These are phyloP conservation scores for Tyto alba DNA, from an alignment of 2,113 vertebrate species.

Conservation along the genomic window DNA sequence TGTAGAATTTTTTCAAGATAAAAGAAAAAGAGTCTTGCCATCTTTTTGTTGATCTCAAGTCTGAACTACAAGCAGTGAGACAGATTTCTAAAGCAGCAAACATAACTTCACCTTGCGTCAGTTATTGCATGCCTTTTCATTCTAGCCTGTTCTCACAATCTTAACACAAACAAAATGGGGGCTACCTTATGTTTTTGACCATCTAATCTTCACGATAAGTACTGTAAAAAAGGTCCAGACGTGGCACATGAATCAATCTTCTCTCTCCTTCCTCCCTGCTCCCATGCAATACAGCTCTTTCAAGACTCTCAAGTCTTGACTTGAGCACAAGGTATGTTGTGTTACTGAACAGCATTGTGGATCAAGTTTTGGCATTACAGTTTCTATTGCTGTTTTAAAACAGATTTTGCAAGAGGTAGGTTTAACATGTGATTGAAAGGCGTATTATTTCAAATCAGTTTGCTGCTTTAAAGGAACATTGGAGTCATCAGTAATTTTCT, in stretches of 20 bases:
- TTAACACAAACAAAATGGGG: neutral
- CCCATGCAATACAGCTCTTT: neutral
- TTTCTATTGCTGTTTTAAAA: neutral
- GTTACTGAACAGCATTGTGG: neutral
- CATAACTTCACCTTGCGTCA: neutral
- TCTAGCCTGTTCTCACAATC: neutral
- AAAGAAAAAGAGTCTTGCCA: neutral
- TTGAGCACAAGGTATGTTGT: fast-evolving
- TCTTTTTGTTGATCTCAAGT: neutral
- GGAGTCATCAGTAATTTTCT: neutral
- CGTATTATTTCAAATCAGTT: neutral
- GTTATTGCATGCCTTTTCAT: neutral
- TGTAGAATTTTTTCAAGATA: neutral
- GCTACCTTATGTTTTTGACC: neutral
- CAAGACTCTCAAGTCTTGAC: too few relatives aligned
- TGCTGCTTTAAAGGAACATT: neutral
- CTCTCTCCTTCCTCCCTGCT: neutral
- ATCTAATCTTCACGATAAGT: neutral
- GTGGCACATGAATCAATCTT: fast-evolving
- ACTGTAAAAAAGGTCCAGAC: neutral
- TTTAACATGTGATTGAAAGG: neutral
- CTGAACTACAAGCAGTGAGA: neutral
- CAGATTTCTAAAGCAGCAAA: neutral
- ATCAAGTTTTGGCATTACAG: neutral
- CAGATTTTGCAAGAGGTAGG: neutral